Percentiles rank a stretch among this genome's conserved stretches.
Evolutionary conservation across 2,888 invertebrate genomes (phyloP).

Genomic region (Eupithecia pulchellata): DNA sequence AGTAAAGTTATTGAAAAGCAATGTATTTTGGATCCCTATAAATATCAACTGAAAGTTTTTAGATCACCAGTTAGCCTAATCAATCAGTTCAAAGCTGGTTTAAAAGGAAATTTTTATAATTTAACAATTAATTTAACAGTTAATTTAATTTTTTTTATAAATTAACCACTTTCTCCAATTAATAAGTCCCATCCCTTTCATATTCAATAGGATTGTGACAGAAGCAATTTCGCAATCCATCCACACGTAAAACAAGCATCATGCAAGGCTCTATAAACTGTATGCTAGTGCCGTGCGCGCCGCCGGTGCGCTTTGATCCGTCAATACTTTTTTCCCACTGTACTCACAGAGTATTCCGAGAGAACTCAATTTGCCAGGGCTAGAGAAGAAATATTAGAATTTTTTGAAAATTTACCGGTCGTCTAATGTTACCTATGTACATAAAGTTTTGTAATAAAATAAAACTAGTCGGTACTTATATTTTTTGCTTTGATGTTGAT

Average conservation of each 20-base stretch:
- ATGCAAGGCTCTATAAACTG: constrained; percentile 46
- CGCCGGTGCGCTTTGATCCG: constrained; percentile 21
- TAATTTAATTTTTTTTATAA: too few relatives aligned
- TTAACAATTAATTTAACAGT: not conserved
- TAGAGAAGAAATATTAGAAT: not conserved
- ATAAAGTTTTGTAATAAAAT: too few relatives aligned
- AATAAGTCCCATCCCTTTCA: not conserved
- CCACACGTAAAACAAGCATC: constrained; percentile 55
- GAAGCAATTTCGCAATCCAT: constrained; percentile 54
- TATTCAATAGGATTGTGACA: constrained; percentile 39
- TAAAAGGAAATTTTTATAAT: too few relatives aligned
- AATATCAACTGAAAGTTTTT: not conserved
- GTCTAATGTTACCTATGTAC: too few relatives aligned
- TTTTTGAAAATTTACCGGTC: not conserved
- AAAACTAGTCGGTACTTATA: too few relatives aligned
- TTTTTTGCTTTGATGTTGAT: too few relatives aligned
- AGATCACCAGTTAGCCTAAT: not conserved
- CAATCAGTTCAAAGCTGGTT: not conserved
- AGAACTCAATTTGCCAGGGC: not conserved
- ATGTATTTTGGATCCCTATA: not conserved
- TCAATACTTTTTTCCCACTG: constrained; percentile 22
- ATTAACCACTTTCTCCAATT: not conserved
- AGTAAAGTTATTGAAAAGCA: constrained; percentile 11
- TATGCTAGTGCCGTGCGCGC: not conserved
- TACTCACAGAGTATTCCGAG: constrained; percentile 8